phyloP scores from a whole-genome alignment of 2,797 vertebrate species.

The Sebastes kiyomatsui region DNA sequence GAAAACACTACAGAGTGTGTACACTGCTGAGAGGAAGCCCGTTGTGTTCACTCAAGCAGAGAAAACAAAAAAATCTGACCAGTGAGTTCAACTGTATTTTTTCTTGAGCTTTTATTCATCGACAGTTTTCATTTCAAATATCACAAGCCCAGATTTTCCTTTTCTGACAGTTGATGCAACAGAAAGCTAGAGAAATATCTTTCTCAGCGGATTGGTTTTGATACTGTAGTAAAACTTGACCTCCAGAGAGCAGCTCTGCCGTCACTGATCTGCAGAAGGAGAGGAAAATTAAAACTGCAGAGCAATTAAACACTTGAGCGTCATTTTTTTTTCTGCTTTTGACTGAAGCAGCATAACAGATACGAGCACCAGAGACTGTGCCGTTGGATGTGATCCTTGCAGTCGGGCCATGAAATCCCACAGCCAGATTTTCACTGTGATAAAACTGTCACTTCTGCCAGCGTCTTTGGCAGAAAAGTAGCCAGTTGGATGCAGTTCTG shows the following conservation, averaged over 20 bases:
- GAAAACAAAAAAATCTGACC: background rate
- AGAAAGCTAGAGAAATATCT: background rate
- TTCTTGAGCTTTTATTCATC: conserved; percentile 10
- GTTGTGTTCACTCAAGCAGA: background rate
- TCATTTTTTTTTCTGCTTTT: background rate
- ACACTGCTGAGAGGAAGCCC: background rate
- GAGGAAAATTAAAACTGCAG: conserved; percentile 11
- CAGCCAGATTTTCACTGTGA: conserved; percentile 50
- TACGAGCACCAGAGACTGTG: conserved; percentile 21
- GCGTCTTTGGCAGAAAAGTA: conserved; percentile 44
- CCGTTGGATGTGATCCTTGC: conserved; percentile 27
- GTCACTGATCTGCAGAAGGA: background rate
- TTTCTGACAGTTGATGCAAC: background rate
- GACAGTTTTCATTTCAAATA: background rate
- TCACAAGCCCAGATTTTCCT: conserved; percentile 6
- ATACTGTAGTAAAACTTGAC: conserved; percentile 19
- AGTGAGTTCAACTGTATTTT: conserved; percentile 8
- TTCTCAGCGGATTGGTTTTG: background rate
- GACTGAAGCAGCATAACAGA: conserved; percentile 28
- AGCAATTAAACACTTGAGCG: background rate
- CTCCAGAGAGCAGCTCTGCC: background rate
- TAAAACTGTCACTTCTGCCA: conserved; percentile 54
- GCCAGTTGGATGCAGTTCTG: conserved; percentile 35
- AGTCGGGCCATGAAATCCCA: conserved; percentile 49
- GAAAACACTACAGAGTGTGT: background rate